phyloP scores from a whole-genome alignment of 2,888 invertebrate species.

The Drosophila maculinotata region DNA sequence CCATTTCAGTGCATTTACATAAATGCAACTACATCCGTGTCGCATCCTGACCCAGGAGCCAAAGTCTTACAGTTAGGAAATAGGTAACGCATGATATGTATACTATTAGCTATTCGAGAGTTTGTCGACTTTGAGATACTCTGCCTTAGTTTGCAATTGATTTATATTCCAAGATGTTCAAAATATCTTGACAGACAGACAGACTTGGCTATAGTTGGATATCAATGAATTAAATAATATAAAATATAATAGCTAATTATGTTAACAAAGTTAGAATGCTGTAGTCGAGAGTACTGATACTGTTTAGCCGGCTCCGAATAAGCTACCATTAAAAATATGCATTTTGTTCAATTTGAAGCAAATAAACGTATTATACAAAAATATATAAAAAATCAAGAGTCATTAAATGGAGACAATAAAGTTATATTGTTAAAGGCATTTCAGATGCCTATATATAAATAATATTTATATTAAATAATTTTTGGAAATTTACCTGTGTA shows the following conservation, averaged over 20 bases:
- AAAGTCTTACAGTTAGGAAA: constrained; percentile 3
- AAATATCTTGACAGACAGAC: too few species aligned
- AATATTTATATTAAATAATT: not conserved
- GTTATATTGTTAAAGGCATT: constrained; percentile 14
- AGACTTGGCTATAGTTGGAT: not conserved
- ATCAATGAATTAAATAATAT: too few species aligned
- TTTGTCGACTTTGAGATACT: too few species aligned
- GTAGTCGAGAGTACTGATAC: constrained; percentile 11
- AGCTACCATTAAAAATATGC: constrained; percentile 10
- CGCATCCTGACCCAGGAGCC: not conserved
- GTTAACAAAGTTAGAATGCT: constrained; percentile 6
- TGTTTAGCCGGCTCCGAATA: constrained; percentile 15
- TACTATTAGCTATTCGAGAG: constrained; percentile 6
- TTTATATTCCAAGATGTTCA: too few species aligned
- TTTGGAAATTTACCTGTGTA: constrained; percentile 90
- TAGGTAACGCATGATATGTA: not conserved
- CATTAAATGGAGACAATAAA: constrained; percentile 21
- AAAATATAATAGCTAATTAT: not conserved
- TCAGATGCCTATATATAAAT: constrained; percentile 22
- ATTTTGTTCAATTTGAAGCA: constrained; percentile 27
- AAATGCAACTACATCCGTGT: constrained; percentile 31
- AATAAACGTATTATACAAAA: constrained; percentile 14
- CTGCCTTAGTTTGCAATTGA: too few species aligned
- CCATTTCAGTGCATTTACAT: constrained; percentile 41
- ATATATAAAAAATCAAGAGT: constrained; percentile 13